Percentiles rank a stretch among this genome's conserved stretches.
Evolutionary conservation across 2,888 invertebrate genomes (phyloP).

Genomic region (Zaprionus lineosus): DNA sequence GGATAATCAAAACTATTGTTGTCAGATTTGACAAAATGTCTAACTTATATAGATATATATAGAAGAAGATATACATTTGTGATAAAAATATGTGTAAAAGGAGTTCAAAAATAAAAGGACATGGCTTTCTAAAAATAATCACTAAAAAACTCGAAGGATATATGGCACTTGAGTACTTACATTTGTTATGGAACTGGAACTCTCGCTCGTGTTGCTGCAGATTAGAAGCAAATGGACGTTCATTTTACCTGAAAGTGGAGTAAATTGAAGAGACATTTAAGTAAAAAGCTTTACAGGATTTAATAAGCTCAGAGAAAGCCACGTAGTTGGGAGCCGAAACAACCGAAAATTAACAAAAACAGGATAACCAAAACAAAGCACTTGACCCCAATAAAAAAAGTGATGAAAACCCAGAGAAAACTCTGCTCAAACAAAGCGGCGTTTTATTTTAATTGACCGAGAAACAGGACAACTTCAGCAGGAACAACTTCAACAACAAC

Average conservation of each 20-base stretch:
- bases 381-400: slow-evolving; percentile 66
- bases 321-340: slow-evolving; percentile 21
- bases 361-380: slow-evolving; percentile 10
- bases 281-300: slow-evolving; percentile 31
- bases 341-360: slow-evolving; percentile 4
- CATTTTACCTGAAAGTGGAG: slow-evolving; percentile 67
- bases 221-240: slow-evolving; percentile 80
- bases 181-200: slow-evolving; percentile 62
- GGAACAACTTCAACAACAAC: slow-evolving; percentile 6
- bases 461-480: slow-evolving; percentile 26
- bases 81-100: too few species aligned
- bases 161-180: slow-evolving; percentile 65
- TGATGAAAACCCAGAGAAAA: slow-evolving; percentile 34
- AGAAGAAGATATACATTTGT: too few species aligned
- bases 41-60: too few species aligned
- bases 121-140: too few species aligned
- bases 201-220: slow-evolving; percentile 70
- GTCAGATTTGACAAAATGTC: too few species aligned
- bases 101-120: too few species aligned
- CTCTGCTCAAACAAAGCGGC: slow-evolving; percentile 39
- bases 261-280: slow-evolving; percentile 31
- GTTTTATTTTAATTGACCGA: slow-evolving; percentile 71
- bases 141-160: too few species aligned
- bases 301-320: slow-evolving; percentile 60
- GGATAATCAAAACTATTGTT: too few species aligned